Base-by-base conservation (phyloP, 53 echinoderm and acorn worm genomes). In the Henricia sp. region DNA sequence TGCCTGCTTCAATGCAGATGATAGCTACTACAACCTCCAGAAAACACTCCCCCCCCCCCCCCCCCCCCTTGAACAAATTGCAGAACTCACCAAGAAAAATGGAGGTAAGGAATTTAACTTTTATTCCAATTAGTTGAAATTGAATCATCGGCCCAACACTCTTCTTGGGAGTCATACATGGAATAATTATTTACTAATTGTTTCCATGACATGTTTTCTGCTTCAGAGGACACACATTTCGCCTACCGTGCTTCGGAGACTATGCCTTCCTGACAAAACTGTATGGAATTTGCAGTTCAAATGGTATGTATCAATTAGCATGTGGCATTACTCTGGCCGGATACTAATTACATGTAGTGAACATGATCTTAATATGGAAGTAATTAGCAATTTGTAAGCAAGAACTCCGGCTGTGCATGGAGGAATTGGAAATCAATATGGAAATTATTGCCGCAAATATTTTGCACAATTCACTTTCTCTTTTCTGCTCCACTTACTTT, bases 211-310 rank as follows among this genome's bases (percentile, higher is more conserved):
- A n/a, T n/a, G n/a, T n/a, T n/a, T n/a, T n/a, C n/a, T n/a, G n/a
- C n/a, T n/a, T n/a, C n/a, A n/a, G n/a, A n/a, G n/a, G n/a, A n/a
- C n/a, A n/a, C n/a, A n/a, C n/a, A n/a, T n/a, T n/a, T n/a, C n/a
- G n/a, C n/a, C n/a, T n/a, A n/a, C n/a, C n/a, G n/a, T n/a, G n/a
- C n/a, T n/a, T n/a, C n/a, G n/a, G n/a, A n/a, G n/a, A 67, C 35
- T 67, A 66, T 32, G 82, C 44, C 28, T 66, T 82, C 20, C 67
- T 82, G 50, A 48, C 29, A 2, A 82, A 82, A 52, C 65, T 66
- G 48, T 82, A 82, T 50, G 82, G 82, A 17, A 17, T 68, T 13
- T 83, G 54, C 27, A 50, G 83, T 36, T 68, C 68, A 32, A 83
- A 51, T 25, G 70, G 70, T 70, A 70, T 24, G 70, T n/a, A 70